Base-by-base conservation (phyloP, 2,797 vertebrate species). In the Cephalopachus bancanus region DNA sequence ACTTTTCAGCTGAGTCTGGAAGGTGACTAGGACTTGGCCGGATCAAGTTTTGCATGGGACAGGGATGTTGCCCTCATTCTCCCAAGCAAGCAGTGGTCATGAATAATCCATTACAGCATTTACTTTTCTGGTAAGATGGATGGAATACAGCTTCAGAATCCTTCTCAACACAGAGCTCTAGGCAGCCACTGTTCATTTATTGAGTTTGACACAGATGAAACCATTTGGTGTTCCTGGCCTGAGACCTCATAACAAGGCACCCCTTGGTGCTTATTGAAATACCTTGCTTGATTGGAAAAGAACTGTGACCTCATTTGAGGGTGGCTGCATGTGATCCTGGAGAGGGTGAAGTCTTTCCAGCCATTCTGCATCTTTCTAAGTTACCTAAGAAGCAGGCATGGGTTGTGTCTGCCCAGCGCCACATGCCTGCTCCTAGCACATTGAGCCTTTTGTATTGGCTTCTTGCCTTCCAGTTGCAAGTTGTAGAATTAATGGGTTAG, bases 291-390 rank as follows among this genome's bases (percentile, higher is more conserved):
- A 10, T 79, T 49, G 72, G 59, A 71, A 26, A 22, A 33, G 83
- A 62, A 53, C 55, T 26, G 30, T 69, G 62, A 30, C 60, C 83
- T 94, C 1, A 8, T 44, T n/a, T 76, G 55, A 53, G 15, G 57
- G 6, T 19, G 10, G n/a, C 71, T 49, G n/a, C 2, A 0, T 7
- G 57, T 44, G 79, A 24, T 62, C 51, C 67, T 78, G 10, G n/a
- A 53, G 26, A 93, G 10, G 22, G 44, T 37, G 30, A n/a, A 10
- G 15, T 69, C 30, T 51, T 17, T 26, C 28, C 53, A 33, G 1
- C 30, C 11, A 0, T 60, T 44, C 28, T 49, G 0, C 11, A 10
- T 49, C 1, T 57, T 37, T 19, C 28, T 26, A 10, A 5, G 3
- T 65, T 22, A 53, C 75, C 55, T 20, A 89, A 8, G 49, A 44